Base-by-base conservation (phyloP, 2,888 invertebrate genomes). In the Sympetrum striolatum region DNA sequence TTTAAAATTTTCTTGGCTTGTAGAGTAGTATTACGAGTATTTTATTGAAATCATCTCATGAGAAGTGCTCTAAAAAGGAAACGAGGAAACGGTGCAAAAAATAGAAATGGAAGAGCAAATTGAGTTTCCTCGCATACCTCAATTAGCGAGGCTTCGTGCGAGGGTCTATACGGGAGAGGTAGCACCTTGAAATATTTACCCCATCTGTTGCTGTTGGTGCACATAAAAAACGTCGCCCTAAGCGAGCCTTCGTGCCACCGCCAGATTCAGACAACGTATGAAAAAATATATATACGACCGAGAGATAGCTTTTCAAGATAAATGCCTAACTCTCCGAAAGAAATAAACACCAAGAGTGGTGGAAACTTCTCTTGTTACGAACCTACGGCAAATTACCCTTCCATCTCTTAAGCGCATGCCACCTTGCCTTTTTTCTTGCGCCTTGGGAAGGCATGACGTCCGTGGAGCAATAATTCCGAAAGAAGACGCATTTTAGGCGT, bases 191-290 rank as follows among this genome's bases (percentile, higher is more conserved):
- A 73, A 73, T 73, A 73, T 73, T 73, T 73, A 25, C 60, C 35
- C 58, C 86, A 86, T 48, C 37, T 86, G 86, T 86, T 64, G 60
- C 86, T 60, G 60, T 86, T 86, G 58, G 86, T 60, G 60, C 58
- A 31, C 73, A 86, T 86, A 86, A 86, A 86, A 31, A 60, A 37
- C n/a, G 58, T 58, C 60, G n/a, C 86, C 22, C 22, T 15, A 37
- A 37, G 60, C n/a, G 73, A 25, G 14, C 22, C 58, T 86, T 60
- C 37, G 31, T 60, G 86, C 86, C 86, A 86, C 60, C 37, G 60
- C 37, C 86, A 86, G 86, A 58, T 86, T 86, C 86, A 37, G 64
- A 39, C 60, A 25, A 53, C 35, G 60, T 86, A 37, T 37, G 10
- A 58, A 58, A 60, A 86, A 60, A 86, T 58, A 58, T 37, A 86